Evolutionary conservation across 1,140 invertebrate genomes (phyloP).

Genomic region (Cherax destructor): DNA sequence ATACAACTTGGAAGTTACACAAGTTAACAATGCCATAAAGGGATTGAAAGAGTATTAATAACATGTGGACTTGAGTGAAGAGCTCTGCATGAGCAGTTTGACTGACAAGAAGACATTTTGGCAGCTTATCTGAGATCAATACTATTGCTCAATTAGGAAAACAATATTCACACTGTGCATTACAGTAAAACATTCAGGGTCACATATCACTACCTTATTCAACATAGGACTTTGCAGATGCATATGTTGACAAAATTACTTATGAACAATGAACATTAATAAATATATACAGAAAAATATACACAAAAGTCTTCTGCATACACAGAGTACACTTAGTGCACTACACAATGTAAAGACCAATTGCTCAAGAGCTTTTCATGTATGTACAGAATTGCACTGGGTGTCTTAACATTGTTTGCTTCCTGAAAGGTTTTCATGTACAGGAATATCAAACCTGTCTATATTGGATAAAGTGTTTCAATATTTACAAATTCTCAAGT

Average conservation of each 20-base stretch:
- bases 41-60: slow-evolving; percentile 3
- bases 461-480: not conserved
- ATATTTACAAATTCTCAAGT: not conserved
- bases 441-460: not conserved
- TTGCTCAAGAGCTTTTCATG: not conserved
- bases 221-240: not conserved
- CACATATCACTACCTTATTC: not conserved
- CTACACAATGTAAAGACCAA: not conserved
- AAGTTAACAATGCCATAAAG: slow-evolving; percentile 8
- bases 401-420: not conserved
- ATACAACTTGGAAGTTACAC: slow-evolving; percentile 9
- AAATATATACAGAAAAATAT: slow-evolving; percentile 3
- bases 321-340: not conserved
- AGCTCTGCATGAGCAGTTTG: not conserved
- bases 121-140: not conserved
- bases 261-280: not conserved
- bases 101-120: not conserved
- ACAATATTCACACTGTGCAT: slow-evolving; percentile 3
- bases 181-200: slow-evolving; percentile 1
- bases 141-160: not conserved
- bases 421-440: not conserved
- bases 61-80: not conserved
- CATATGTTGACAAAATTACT: not conserved
- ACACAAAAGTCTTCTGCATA: not conserved
- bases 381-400: slow-evolving; percentile 7